Evolutionary conservation across 2,888 invertebrate species (phyloP), one percentile per base, ranked within the genome.

Genomic region (Drosophila kanekoi): DNA sequence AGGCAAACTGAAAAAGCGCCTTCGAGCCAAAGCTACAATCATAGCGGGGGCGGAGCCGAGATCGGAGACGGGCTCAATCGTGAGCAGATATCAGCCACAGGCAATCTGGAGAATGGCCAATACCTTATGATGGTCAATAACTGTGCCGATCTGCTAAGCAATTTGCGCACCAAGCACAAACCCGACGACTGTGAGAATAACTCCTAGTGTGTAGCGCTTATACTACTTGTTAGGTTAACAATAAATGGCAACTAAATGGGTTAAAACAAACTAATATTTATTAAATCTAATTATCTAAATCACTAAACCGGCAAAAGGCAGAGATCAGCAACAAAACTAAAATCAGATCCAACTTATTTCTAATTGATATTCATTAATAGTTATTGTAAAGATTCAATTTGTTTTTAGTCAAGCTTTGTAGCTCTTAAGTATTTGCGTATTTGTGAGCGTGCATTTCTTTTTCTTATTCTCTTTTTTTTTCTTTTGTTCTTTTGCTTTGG

Each of bases 131-230:
- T 94, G 81, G 94, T 94, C 82, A 94, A 94, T 72, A 94, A 94
- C 79, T 95, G 94, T 90, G 94, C 94, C 11, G 95, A 95, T 88
- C 93, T 95, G 37, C 91, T 95, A 14, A 93, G 94, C 45, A 94
- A 94, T 89, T 92, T 92, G 68, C 92, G 92, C 81, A 91, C 89
- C 85, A 93, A 92, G 90, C 93, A 93, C 91, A 92, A 92, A 92
- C 87, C 91, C 85, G 92, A 92, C 90, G 92, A 92, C 92, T 92
- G 92, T 92, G 92, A 91, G 90, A 91, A 91, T 89, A 92, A 92
- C 91, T 91, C 91, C 92, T 91, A 91, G 92, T 92, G 88, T 90
- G 84, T 91, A 91, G 80, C 57, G 65, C 62, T 70, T 77, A 81
- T 69, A 28, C 28, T 28, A 28, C 2, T 28, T 28, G 63, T 67